phyloP scores from a whole-genome alignment of 1,140 invertebrate genomes.

The Scaptomyza pallida region DNA sequence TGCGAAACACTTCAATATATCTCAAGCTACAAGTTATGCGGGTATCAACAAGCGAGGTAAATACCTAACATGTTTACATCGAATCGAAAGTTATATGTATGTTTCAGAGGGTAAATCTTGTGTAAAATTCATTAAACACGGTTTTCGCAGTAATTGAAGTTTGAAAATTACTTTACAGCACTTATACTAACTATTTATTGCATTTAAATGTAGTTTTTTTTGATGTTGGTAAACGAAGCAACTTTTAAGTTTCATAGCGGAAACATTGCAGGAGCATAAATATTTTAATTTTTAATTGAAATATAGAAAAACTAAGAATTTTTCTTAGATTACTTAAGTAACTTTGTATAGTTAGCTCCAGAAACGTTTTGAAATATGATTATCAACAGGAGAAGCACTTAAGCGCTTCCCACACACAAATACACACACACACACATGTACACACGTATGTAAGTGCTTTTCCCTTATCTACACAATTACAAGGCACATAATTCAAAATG shows the following conservation, averaged over 20 bases:
- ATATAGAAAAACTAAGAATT: no score
- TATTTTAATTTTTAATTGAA: no score
- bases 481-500: background rate
- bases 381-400: background rate
- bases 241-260: no score
- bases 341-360: no score
- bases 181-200: background rate
- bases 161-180: background rate
- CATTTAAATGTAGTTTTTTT: background rate
- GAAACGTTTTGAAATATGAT: background rate
- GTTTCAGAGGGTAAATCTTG: no score
- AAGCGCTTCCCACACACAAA: background rate
- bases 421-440: background rate
- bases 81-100: background rate
- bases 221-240: no score
- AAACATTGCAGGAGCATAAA: no score
- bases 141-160: no score
- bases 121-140: no score
- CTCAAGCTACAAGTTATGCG: slow-evolving; percentile 1
- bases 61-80: background rate
- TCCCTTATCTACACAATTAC: background rate
- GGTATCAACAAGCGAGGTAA: background rate
- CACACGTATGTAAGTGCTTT: background rate
- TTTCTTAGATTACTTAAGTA: no score
- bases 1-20: background rate